phyloP scores from a whole-genome alignment of 2,888 invertebrate genomes.

The Coelopa pilipes region DNA sequence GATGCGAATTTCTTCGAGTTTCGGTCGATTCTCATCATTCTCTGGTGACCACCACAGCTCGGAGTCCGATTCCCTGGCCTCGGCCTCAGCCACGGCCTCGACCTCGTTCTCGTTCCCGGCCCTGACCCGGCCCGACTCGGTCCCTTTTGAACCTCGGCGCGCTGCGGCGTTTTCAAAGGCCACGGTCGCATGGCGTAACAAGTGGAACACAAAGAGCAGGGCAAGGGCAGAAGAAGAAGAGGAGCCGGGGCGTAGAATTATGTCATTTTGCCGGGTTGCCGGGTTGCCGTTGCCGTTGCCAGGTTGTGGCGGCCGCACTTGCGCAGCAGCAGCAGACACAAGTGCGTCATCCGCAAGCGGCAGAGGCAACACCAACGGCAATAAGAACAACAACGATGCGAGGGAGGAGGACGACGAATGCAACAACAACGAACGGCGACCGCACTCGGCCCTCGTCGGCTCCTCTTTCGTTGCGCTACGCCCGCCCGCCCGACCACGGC shows the following conservation, averaged over 20 bases:
- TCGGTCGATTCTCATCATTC: no score
- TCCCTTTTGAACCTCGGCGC: neutral
- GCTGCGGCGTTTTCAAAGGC: constrained; percentile 15
- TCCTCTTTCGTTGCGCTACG: neutral
- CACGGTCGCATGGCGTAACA: constrained; percentile 1
- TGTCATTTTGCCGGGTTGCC: constrained; percentile 13
- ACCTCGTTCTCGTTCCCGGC: no score
- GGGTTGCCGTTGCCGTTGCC: neutral
- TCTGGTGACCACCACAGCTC: no score
- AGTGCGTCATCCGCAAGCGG: constrained; percentile 17
- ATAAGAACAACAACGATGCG: no score
- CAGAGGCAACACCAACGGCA: neutral
- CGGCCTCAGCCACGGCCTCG: no score
- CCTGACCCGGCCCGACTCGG: neutral
- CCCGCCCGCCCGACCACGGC: no score
- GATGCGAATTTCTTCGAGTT: no score
- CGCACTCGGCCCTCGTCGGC: constrained; percentile 12
- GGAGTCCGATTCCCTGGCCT: no score
- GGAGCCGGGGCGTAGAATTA: neutral
- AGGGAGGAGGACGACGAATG: neutral
- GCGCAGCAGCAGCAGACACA: constrained; percentile 15
- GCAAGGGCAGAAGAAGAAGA: neutral
- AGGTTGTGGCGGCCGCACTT: neutral
- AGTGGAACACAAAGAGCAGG: constrained; percentile 11
- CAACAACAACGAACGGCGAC: neutral